Conservation (phyloP, 2,113 vertebrate species). For the Pollachius pollachius region DNA sequence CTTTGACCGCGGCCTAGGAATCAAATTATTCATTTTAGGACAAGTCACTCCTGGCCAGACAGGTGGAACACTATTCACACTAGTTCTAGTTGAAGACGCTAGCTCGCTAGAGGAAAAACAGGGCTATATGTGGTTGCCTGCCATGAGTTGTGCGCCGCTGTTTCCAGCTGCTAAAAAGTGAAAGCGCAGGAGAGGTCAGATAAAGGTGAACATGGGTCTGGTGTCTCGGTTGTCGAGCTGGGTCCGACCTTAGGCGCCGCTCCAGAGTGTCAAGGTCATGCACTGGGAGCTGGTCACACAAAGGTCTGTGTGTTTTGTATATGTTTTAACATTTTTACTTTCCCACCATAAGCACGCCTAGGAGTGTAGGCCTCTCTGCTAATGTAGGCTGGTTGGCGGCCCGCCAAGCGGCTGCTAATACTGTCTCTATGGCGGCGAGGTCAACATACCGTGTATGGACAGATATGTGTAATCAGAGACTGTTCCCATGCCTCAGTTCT, state of each 20-base stretch:
- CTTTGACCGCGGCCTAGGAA: constrained; percentile 3
- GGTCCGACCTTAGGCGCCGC: not conserved
- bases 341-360: no score
- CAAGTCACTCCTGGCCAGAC: constrained; percentile 11
- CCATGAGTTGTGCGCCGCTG: no score
- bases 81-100: not conserved
- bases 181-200: constrained; percentile 63
- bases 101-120: not conserved
- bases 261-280: constrained; percentile 6
- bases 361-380: not conserved
- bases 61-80: constrained; percentile 22
- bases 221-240: not conserved
- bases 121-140: not conserved
- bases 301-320: constrained; percentile 11
- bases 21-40: constrained; percentile 34
- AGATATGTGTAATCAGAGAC: constrained; percentile 72
- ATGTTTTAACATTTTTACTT: constrained; percentile 18
- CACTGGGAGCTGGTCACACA: not conserved
- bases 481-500: constrained; percentile 20
- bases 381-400: constrained; percentile 53
- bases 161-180: constrained; percentile 1
- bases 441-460: constrained; percentile 64
- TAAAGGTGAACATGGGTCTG: constrained; percentile 68
- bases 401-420: constrained; percentile 75
- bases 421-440: constrained; percentile 64